Evolutionary conservation across 2,797 vertebrate species (phyloP).

Genomic region (Eptatretus atami): DNA sequence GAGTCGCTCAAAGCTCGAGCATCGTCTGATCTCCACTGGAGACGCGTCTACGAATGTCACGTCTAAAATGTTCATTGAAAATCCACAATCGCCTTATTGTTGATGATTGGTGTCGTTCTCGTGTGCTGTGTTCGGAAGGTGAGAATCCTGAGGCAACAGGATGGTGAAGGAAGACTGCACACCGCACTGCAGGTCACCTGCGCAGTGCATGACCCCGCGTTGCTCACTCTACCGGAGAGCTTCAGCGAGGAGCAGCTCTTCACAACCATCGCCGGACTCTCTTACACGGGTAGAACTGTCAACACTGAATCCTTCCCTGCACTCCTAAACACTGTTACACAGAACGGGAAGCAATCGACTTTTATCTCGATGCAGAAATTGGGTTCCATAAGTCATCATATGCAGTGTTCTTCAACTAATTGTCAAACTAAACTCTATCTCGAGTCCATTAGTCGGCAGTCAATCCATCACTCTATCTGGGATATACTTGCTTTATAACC

Average conservation of each 20-base stretch:
- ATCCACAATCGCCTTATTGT: too few species aligned
- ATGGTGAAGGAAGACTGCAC: not conserved
- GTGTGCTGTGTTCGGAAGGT: not conserved
- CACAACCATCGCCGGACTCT: not conserved
- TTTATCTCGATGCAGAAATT: too few species aligned
- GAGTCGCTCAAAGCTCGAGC: not conserved
- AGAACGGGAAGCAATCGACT: too few species aligned
- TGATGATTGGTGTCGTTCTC: too few species aligned
- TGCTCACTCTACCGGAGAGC: not conserved
- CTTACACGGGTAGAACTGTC: not conserved
- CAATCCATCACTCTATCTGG: too few species aligned
- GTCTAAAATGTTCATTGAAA: not conserved
- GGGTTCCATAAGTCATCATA: too few species aligned
- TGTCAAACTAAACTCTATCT: too few species aligned
- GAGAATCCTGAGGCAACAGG: not conserved
- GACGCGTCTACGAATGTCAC: not conserved
- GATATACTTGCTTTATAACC: not conserved
- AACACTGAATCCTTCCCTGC: too few species aligned
- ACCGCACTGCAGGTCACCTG: not conserved
- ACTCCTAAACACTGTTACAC: too few species aligned
- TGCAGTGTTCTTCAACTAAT: too few species aligned
- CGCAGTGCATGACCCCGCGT: not conserved
- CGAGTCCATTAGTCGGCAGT: too few species aligned
- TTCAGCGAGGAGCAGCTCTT: slow-evolving; percentile 1
- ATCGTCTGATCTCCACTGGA: not conserved